A percentile compares a stretch with the other conserved stretches of the same genome.
These are phyloP conservation scores for Lypha dubia DNA, from an alignment of 2,888 invertebrate genomes.

Conservation along the genomic window DNA sequence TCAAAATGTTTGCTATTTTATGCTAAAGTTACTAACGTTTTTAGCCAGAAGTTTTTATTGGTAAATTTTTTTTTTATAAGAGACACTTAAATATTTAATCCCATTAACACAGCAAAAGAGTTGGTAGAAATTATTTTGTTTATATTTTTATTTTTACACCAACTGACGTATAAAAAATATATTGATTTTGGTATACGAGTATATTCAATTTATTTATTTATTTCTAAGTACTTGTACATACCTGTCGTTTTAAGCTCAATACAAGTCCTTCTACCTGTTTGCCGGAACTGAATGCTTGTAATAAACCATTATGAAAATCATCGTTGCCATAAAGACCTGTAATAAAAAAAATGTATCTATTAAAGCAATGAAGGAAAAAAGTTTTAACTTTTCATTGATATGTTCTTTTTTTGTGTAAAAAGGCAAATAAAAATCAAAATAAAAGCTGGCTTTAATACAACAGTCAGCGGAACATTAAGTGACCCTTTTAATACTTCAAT, in stretches of 20 bases:
- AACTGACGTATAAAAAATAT: no score
- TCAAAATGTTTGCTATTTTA: no score
- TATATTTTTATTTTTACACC: no score
- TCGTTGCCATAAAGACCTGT: slow-evolving; percentile 95
- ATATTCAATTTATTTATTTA: background rate
- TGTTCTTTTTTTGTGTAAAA: background rate
- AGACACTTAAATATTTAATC: no score
- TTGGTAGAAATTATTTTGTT: no score
- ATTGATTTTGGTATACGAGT: no score
- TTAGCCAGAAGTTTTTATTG: no score
- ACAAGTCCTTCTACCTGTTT: slow-evolving; percentile 92
- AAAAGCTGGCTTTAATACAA: slow-evolving; percentile 27
- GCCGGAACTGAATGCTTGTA: slow-evolving; percentile 91
- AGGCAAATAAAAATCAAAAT: slow-evolving; percentile 10
- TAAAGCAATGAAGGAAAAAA: slow-evolving; percentile 25
- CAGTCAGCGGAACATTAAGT: slow-evolving; percentile 56
- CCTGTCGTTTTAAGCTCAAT: slow-evolving; percentile 91
- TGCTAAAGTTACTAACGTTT: no score
- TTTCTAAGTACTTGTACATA: slow-evolving; percentile 81
- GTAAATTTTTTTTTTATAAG: no score
- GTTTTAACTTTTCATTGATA: background rate
- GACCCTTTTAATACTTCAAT: slow-evolving; percentile 67
- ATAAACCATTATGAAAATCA: slow-evolving; percentile 95
- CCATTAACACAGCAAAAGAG: no score
- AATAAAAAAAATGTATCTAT: slow-evolving; percentile 50